Percentiles rank a stretch among this genome's conserved stretches.
Conservation (phyloP, 2,888 invertebrate genomes). For the Phasia obesa region DNA sequence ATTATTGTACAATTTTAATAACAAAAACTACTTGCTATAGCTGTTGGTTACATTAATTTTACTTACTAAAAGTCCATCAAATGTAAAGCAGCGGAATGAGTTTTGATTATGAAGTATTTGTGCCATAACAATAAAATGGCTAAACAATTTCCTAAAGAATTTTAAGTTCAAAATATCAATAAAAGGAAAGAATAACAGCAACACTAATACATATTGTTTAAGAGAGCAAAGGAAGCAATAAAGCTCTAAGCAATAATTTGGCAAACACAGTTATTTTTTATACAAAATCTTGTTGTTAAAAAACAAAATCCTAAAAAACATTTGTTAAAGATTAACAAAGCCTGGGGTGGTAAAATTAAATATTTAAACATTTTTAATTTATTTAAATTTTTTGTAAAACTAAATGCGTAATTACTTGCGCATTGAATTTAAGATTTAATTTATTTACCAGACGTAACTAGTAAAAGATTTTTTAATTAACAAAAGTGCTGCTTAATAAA, state of each 20-base stretch:
- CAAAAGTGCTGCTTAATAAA: constrained; percentile 22
- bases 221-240: constrained; percentile 18
- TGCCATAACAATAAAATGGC: constrained; percentile 53
- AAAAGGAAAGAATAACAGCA: constrained; percentile 23
- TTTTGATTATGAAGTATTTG: constrained; percentile 15
- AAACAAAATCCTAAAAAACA: not conserved
- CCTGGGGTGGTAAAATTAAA: constrained; percentile 21
- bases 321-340: too few species aligned
- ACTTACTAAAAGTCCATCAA: constrained; percentile 11
- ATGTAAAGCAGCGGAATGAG: not conserved
- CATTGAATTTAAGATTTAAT: not conserved
- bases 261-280: constrained; percentile 12
- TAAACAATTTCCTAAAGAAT: constrained; percentile 60
- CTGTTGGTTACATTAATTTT: not conserved
- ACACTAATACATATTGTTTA: not conserved
- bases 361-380: not conserved
- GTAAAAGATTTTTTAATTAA: constrained; percentile 16
- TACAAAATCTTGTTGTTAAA: constrained; percentile 10
- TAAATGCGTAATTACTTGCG: not conserved
- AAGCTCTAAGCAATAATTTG: constrained; percentile 2
- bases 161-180: constrained; percentile 53
- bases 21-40: constrained; percentile 19
- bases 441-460: constrained; percentile 2
- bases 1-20: constrained; percentile 53
- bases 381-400: too few species aligned